phyloP scores from a whole-genome alignment of 30 jellyfish, hydroid and myxozoan species.

The Cassiopea andromeda region DNA sequence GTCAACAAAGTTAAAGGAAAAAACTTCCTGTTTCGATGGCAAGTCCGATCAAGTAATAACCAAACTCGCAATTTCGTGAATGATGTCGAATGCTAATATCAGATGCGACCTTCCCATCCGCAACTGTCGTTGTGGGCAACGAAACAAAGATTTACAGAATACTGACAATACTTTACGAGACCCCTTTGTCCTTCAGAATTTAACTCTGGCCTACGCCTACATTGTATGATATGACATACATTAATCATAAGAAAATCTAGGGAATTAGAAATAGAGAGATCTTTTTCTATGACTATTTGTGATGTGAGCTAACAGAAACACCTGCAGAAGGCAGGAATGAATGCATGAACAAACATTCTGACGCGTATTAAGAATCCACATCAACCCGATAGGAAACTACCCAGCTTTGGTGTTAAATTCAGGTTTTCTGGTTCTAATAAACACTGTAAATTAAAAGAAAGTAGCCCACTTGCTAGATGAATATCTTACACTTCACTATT shows the following conservation, averaged over 20 bases:
- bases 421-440: not conserved
- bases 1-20: too few relatives aligned
- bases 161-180: not conserved
- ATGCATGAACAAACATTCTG: constrained; percentile 14
- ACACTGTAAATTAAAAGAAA: not conserved
- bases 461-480: not conserved
- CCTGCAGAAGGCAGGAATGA: constrained; percentile 20
- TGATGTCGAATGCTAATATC: too few relatives aligned
- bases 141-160: not conserved
- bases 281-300: not conserved
- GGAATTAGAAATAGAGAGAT: not conserved
- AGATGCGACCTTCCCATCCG: not conserved
- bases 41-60: not conserved
- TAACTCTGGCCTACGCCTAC: constrained; percentile 9
- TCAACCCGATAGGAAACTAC: not conserved
- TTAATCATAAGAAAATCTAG: not conserved
- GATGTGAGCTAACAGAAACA: constrained; percentile 33
- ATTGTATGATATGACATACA: not conserved
- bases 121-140: constrained; percentile 1
- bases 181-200: not conserved
- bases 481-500: not conserved
- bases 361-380: constrained; percentile 5
- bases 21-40: too few relatives aligned
- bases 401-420: not conserved
- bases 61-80: too few relatives aligned